These are phyloP conservation scores for Camponotus floridanus DNA, from an alignment of 1,140 invertebrate genomes.

Conservation along the genomic window DNA sequence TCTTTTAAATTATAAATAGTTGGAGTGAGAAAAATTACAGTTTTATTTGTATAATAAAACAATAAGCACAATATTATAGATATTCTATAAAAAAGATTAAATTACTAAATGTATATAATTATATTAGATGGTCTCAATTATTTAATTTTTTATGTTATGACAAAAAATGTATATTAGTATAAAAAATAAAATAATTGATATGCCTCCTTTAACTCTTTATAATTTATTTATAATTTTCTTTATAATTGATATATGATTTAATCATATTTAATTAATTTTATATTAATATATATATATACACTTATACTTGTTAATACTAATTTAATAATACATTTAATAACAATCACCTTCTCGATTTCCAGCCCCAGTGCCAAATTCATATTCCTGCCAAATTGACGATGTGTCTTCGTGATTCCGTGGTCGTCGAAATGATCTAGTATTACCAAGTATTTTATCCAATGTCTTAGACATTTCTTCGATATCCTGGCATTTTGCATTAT, in stretches of 20 bases:
- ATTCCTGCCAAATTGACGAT: conserved; percentile 72
- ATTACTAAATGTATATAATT: too few relatives aligned
- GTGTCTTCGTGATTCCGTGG: conserved; percentile 26
- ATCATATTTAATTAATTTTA: too few relatives aligned
- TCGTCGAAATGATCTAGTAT: neutral
- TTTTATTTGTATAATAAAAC: neutral
- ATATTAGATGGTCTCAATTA: too few relatives aligned
- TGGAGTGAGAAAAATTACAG: neutral
- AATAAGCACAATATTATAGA: neutral
- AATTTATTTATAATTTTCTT: too few relatives aligned
- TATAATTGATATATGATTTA: too few relatives aligned
- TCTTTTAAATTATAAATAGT: neutral
- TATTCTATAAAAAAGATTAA: neutral
- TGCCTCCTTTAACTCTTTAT: too few relatives aligned
- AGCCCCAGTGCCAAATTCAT: conserved; percentile 72
- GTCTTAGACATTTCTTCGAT: conserved; percentile 15
- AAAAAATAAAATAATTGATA: too few relatives aligned
- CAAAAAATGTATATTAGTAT: too few relatives aligned
- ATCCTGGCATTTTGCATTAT: neutral
- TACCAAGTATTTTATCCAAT: conserved; percentile 8
- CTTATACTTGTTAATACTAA: neutral
- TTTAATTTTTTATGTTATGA: too few relatives aligned
- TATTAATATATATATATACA: neutral
- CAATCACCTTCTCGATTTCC: conserved; percentile 79
- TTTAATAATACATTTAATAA: neutral